These are phyloP conservation scores for Drosophila rhopaloa DNA, from an alignment of 1,140 invertebrate species.

Conservation along the genomic window DNA sequence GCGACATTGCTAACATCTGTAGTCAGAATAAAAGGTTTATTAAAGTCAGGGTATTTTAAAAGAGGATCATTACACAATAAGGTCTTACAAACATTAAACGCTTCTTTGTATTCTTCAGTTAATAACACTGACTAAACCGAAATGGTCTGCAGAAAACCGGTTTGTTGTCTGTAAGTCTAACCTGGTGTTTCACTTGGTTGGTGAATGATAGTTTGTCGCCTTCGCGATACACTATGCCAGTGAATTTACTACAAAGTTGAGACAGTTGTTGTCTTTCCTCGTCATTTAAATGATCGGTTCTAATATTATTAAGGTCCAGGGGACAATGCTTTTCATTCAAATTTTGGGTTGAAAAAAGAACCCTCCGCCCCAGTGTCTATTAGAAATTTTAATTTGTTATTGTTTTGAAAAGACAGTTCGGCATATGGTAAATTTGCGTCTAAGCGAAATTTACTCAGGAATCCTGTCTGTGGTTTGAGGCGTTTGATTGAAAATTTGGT, in stretches of 20 bases:
- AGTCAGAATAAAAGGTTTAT: slow-evolving; percentile 36
- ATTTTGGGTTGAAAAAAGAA: background rate
- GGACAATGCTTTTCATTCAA: background rate
- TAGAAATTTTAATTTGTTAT: background rate
- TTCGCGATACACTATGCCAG: background rate
- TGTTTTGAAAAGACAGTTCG: background rate
- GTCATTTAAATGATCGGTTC: background rate
- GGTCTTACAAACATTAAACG: slow-evolving; percentile 14
- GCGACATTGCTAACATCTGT: slow-evolving; percentile 46
- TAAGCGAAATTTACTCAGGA: slow-evolving; percentile 1
- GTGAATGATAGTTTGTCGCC: slow-evolving; percentile 1
- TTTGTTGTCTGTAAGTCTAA: slow-evolving; percentile 30
- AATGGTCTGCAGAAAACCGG: slow-evolving; percentile 68
- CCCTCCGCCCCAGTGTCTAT: background rate
- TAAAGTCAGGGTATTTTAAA: slow-evolving; percentile 30
- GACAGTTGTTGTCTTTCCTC: background rate
- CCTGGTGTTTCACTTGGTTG: slow-evolving; percentile 15
- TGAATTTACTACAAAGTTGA: background rate
- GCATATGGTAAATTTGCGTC: background rate
- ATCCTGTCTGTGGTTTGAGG: background rate
- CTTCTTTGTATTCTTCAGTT: slow-evolving; percentile 8
- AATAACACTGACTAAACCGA: slow-evolving; percentile 43
- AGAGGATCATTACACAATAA: background rate
- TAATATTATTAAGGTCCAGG: background rate
- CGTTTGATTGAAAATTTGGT: background rate